These are phyloP conservation scores for Malurus cyaneus DNA, from an alignment of 2,113 vertebrate genomes.

Conservation along the genomic window DNA sequence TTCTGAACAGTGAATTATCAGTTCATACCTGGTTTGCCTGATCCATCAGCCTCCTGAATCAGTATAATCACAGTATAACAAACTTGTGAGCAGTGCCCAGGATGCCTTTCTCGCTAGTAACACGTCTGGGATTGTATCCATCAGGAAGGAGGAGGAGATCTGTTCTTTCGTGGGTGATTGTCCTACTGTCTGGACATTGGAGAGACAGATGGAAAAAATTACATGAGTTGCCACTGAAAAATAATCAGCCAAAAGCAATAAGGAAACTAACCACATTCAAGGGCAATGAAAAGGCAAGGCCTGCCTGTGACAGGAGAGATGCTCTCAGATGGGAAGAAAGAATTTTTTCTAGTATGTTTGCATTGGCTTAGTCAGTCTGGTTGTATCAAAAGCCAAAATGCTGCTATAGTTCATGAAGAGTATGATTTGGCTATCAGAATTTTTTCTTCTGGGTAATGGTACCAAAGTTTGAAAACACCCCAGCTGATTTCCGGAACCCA, in stretches of 20 bases:
- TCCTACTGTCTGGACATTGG: not conserved
- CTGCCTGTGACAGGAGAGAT: not conserved
- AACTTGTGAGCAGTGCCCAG: not conserved
- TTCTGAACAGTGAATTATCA: not conserved
- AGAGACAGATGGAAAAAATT: not conserved
- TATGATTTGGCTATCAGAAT: not conserved
- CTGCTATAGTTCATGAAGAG: not conserved
- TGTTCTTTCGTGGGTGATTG: not conserved
- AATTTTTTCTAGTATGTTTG: not conserved
- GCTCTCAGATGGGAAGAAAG: not conserved
- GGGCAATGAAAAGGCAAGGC: not conserved
- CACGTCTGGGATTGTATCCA: rapidly evolving
- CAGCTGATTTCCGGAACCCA: not conserved
- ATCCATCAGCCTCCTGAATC: not conserved
- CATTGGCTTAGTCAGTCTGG: not conserved
- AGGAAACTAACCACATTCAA: not conserved
- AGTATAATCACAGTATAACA: not conserved
- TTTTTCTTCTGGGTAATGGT: not conserved
- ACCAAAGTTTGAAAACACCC: not conserved
- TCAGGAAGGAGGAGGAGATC: not conserved
- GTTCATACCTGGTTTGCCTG: not conserved
- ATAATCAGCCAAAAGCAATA: not conserved
- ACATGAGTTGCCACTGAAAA: not conserved
- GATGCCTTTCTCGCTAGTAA: not conserved
- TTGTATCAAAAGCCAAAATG: not conserved